These are phyloP conservation scores for Moxostoma hubbsi DNA, from an alignment of 2,797 vertebrate genomes.

Conservation along the genomic window DNA sequence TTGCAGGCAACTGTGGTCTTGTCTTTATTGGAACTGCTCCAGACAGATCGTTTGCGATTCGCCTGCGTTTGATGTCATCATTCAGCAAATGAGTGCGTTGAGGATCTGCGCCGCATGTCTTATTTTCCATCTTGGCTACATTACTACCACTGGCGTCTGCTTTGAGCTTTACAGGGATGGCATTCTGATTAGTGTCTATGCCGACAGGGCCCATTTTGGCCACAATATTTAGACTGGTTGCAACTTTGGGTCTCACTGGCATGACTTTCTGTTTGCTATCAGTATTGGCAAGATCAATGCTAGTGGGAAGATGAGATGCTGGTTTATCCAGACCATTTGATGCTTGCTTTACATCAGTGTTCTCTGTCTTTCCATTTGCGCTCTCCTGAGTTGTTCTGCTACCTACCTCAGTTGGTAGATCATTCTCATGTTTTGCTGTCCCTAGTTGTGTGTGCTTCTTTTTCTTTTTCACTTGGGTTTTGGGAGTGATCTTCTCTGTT, in stretches of 20 bases:
- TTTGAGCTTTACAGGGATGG: constrained; percentile 5
- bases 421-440: constrained; percentile 56
- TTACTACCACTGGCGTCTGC: neutral
- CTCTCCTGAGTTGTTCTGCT: constrained; percentile 64
- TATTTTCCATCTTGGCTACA: constrained; percentile 9
- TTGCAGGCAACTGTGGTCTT: constrained; percentile 63
- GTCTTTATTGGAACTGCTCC: constrained; percentile 66
- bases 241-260: constrained; percentile 33
- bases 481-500: constrained; percentile 67
- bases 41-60: constrained; percentile 69
- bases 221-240: constrained; percentile 2
- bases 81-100: constrained; percentile 44
- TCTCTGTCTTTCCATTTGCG: constrained; percentile 64
- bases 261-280: constrained; percentile 55
- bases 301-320: constrained; percentile 28
- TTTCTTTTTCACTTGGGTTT: constrained; percentile 77
- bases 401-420: constrained; percentile 60
- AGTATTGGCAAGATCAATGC: constrained; percentile 49
- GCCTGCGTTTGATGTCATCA: constrained; percentile 75
- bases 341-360: constrained; percentile 64
- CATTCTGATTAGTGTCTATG: constrained; percentile 31
- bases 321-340: constrained; percentile 56
- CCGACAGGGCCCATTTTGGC: neutral
- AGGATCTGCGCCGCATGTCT: constrained; percentile 48
- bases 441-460: constrained; percentile 72